Base-by-base conservation (phyloP, 2,888 invertebrate genomes). In the Rosalia funebris region DNA sequence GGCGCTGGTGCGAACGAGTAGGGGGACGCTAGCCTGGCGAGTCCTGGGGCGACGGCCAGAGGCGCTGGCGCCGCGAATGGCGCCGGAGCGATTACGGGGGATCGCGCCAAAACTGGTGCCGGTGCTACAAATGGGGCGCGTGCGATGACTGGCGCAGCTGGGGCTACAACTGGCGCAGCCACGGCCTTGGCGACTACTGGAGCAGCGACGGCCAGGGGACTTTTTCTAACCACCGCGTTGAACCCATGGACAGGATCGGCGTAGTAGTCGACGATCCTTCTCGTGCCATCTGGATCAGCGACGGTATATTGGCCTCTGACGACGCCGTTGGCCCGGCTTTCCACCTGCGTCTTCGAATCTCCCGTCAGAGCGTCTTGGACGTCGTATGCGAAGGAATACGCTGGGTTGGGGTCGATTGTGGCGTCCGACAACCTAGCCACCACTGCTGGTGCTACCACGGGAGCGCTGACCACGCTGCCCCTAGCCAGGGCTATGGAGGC, bases 171-270 rank as follows among this genome's bases (percentile, higher is more conserved):
- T 41, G 70, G 67, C 25, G 66, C 71, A 32, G 67, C 62, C 20
- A 36, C 60, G 76, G 53, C 50, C 39, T 36, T 39, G 9, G 57
- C 61, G 62, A 76, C 77, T 16, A 80, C 79, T 20, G 80, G 75
- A 7, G 79, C 80, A 73, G 82, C 82, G 1, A 77, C 78, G 1
- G 75, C 81, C 4, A 83, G 72, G 12, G 84, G 83, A 71, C 84
- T 83, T 48, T 82, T 82, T 69, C 82, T 83, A 12, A 86, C 86
- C 39, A 86, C 83, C 58, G 86, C 86, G 71, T 86, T 86, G 82
- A 86, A 86, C 47, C 86, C 86, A 70, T 86, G 83, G 57, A 84
- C 80, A 42, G 85, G 85, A 77, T 86, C 86, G 50, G 86, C 85
- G 52, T 83, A 83, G 77, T 86, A 86, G 71, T 86, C 84, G 10